Conservation (phyloP, 2,797 vertebrate genomes). For the Peromyscus aztecus region DNA sequence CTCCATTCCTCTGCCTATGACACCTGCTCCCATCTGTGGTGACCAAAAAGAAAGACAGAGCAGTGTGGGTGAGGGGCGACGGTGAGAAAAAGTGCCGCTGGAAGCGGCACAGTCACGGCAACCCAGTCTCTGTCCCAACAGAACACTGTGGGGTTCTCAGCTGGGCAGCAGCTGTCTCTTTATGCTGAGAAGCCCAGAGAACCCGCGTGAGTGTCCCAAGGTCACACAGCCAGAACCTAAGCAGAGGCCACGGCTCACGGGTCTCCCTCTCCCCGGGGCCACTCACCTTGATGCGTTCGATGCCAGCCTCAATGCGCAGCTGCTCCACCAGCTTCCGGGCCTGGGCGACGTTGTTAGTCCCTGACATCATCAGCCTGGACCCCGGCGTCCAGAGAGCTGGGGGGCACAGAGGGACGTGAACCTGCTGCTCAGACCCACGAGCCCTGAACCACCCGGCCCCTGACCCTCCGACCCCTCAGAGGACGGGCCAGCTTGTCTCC, state of each 20-base stretch:
- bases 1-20: too few species aligned
- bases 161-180: background rate
- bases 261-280: background rate
- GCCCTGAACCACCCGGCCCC: background rate
- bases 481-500: background rate
- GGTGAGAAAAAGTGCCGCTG: background rate
- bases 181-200: background rate
- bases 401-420: background rate
- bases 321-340: slow-evolving; percentile 99
- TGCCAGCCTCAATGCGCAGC: slow-evolving; percentile 96
- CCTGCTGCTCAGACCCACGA: accelerated
- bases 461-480: background rate
- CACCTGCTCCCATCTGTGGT: too few species aligned
- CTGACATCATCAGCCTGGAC: slow-evolving; percentile 94
- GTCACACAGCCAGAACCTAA: background rate
- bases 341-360: slow-evolving; percentile 98
- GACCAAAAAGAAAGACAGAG: background rate
- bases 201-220: background rate
- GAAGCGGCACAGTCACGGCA: background rate
- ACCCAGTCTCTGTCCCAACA: background rate
- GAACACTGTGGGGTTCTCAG: background rate
- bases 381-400: slow-evolving; percentile 88
- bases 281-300: slow-evolving; percentile 96
- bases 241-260: background rate
- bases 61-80: background rate